Percentiles rank a stretch among this genome's conserved stretches.
Evolutionary conservation across 2,113 vertebrate species (phyloP).

Genomic region (Bubo blakistoni): DNA sequence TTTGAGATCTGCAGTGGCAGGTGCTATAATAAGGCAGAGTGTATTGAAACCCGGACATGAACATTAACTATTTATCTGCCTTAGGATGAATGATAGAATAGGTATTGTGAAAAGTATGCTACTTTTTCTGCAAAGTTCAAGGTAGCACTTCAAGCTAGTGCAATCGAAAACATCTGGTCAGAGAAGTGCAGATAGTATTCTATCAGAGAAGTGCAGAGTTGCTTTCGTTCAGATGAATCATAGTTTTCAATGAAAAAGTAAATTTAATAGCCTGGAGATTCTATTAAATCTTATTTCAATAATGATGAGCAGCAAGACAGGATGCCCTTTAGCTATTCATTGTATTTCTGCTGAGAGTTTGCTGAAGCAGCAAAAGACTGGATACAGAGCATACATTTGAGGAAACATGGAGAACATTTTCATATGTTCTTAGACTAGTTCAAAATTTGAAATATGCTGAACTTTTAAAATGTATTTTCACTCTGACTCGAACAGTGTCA

Average conservation of each 20-base stretch:
- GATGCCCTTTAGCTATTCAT: not conserved
- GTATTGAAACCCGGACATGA: not conserved
- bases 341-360: not conserved
- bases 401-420: not conserved
- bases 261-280: not conserved
- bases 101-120: not conserved
- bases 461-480: not conserved
- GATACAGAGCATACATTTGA: not conserved
- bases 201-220: not conserved
- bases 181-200: not conserved
- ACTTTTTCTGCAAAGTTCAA: not conserved
- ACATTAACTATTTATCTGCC: not conserved
- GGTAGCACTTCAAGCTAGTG: not conserved
- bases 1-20: constrained; percentile 10
- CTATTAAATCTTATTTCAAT: not conserved
- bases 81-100: not conserved
- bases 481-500: not conserved
- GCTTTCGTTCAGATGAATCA: not conserved
- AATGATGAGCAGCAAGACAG: not conserved
- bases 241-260: not conserved
- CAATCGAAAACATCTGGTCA: no score
- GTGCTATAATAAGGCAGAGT: not conserved
- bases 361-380: not conserved
- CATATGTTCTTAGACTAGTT: not conserved
- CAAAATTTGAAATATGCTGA: not conserved